These are phyloP conservation scores for Ciconia boyciana DNA, from an alignment of 2,113 vertebrate species.

Conservation along the genomic window DNA sequence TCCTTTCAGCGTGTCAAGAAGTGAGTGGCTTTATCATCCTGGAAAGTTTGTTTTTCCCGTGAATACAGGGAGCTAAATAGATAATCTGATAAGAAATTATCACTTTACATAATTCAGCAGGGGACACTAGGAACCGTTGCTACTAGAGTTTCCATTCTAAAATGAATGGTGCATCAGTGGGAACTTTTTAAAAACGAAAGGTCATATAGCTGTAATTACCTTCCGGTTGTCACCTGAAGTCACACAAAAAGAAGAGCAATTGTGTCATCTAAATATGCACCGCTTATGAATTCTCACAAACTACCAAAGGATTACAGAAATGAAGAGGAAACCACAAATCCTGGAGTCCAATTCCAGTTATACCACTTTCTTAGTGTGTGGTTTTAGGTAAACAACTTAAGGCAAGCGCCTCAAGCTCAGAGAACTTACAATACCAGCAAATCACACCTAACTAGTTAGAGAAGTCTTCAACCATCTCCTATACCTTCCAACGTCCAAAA, in stretches of 20 bases:
- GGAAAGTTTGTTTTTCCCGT: not conserved
- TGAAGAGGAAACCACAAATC: not conserved
- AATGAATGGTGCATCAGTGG: not conserved
- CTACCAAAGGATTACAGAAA: not conserved
- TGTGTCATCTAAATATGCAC: not conserved
- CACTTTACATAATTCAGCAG: not conserved
- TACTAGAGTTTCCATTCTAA: not conserved
- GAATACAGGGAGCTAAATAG: not conserved
- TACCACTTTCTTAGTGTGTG: not conserved
- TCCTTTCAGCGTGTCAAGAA: not conserved
- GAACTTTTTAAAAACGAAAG: not conserved
- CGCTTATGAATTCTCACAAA: not conserved
- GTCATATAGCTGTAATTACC: not conserved
- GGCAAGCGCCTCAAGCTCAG: not conserved
- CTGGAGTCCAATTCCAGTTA: not conserved
- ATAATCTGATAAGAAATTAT: not conserved
- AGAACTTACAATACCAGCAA: not conserved
- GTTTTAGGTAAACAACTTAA: not conserved
- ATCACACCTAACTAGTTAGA: not conserved
- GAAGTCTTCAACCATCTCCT: not conserved
- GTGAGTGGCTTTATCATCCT: not conserved
- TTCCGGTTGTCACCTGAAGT: not conserved
- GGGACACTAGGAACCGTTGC: accelerated
- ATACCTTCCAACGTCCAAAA: not conserved
- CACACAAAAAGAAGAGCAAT: not conserved